Evolutionary conservation across 2,797 vertebrate species (phyloP), one percentile per base, ranked within the genome.

Genomic region (Pseudochirops cupreus): DNA sequence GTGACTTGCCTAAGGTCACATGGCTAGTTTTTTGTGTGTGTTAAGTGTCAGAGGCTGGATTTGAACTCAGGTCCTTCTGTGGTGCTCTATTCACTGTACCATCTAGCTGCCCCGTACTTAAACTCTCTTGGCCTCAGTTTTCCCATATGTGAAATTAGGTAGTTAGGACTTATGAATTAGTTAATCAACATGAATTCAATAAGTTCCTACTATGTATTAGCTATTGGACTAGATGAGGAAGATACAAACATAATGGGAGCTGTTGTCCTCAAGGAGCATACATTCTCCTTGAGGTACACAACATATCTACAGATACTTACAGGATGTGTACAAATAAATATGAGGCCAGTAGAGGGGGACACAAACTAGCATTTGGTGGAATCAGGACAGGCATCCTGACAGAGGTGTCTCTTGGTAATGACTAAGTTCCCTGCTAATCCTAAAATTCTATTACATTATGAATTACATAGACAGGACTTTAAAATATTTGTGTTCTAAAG

Each of bases 401-500:
- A 14, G 74, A 26, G 18, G 21, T 46, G 12, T 26, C 74, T 87
- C 24, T 87, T 46, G 67, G 24, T 24, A 87, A 87, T 87, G 74
- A 26, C 39, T 50, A 87, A 87, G 74, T 94, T 97, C 74, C 55
- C 87, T 97, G 59, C 91, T 56, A 96, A 89, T 90, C 96, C 31
- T 97, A 91, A 97, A 96, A 95, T 91, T 93, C 24, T 87, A 26
- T 87, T 74, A 24, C 24, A 74, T 21, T 11, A 87, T 26, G 39
- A 82, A 82, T 82, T 26, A 82, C 9, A 90, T 93, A 95, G 94
- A 93, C 93, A 97, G 91, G 9, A 9, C 95, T 96, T 97, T 57
- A 94, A 54, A 95, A 91, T 97, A 95, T 96, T 97, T 97, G 95
- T 97, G 95, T 95, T 91, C 95, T 97, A 91, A 62, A 97, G 92